phyloP scores from a whole-genome alignment of 2,797 vertebrate species.

The Oceanodroma leucorhoa region DNA sequence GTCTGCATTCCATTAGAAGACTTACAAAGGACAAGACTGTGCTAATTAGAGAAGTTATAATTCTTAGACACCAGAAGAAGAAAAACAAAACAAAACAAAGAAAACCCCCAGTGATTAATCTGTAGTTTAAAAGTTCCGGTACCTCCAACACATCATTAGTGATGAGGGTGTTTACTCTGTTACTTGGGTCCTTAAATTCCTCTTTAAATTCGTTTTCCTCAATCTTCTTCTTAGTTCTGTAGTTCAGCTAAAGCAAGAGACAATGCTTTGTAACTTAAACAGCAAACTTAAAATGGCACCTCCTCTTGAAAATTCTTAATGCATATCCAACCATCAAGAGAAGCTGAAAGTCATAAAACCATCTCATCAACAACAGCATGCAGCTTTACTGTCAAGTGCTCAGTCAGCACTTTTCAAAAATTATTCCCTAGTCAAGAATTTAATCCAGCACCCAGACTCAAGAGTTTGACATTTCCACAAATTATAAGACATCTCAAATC shows the following conservation, averaged over 20 bases:
- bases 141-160: conserved; percentile 86
- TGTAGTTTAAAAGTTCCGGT: conserved; percentile 18
- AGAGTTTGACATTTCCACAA: background rate
- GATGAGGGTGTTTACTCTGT: conserved; percentile 84
- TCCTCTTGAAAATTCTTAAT: background rate
- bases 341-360: background rate
- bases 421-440: background rate
- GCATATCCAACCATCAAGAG: background rate
- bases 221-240: conserved; percentile 76
- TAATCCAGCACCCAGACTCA: background rate
- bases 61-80: background rate
- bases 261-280: background rate
- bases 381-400: background rate
- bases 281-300: background rate
- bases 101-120: background rate
- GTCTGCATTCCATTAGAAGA: background rate
- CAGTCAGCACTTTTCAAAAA: background rate
- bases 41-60: background rate
- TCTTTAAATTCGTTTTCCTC: conserved; percentile 63
- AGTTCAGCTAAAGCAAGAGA: conserved; percentile 79
- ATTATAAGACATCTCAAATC: background rate
- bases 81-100: background rate
- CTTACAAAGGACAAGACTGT: background rate
- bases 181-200: conserved; percentile 84
- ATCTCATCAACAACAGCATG: background rate